Base-by-base conservation (phyloP, 2,888 invertebrate species). In the Orchesella flavescens region DNA sequence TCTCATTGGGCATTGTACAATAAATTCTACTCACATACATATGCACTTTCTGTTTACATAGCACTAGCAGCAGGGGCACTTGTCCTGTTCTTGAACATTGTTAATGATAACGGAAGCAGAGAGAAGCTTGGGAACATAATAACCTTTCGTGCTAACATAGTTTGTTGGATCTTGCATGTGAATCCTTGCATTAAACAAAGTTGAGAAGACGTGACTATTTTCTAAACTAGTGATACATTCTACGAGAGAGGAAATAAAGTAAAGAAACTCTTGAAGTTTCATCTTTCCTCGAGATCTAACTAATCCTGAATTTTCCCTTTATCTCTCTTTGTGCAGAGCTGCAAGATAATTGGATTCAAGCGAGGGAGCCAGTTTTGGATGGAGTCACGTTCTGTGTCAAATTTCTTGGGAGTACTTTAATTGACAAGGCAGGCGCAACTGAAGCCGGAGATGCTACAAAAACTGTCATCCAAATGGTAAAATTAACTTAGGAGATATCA, bases 381-480 rank as follows among this genome's bases (percentile, higher is more conserved):
- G 91, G 91, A 74, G 91, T 92, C 63, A 92, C 91, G 49, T 93
- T 93, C 90, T 91, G 91, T 89, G 91, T 95, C 86, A 94, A 95
- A 90, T 95, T 95, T 90, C 92, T 95, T 74, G 96, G 96, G 17
- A 93, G 93, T 83, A 94, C 94, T 21, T 92, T 95, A 4, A 94
- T 95, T 10, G 95, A 95, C 89, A 93, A 94, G 71, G 93, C 94
- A 9, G 93, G 93, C 19, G 94, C 93, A 87, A 93, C 94, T 24
- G 94, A 95, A 87, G 93, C 94, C 43, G 94, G 95, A 2, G 93
- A 94, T 79, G 96, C 96, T 49, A 95, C 96, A 69, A 94, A 95
- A 89, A 93, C 94, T 55, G 94, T 96, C 87, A 93, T 96, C 85
- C 93, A 94, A 88, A 92, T 89, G 93, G 93, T 90, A 92, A 92